phyloP scores from a whole-genome alignment of 2,888 invertebrate genomes.

The Lucinisca nassula region DNA sequence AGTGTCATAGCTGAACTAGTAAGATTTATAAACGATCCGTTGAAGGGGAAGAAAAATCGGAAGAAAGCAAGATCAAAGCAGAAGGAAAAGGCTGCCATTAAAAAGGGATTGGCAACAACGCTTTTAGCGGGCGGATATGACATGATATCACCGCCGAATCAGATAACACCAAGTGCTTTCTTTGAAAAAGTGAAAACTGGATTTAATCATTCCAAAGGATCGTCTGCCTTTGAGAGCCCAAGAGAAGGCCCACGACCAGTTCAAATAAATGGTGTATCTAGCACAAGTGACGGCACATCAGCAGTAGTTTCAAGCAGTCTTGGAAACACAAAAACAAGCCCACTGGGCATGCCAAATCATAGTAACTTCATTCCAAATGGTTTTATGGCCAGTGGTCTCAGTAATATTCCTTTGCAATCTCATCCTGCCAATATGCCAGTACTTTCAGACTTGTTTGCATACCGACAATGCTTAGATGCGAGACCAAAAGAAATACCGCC shows the following conservation, averaged over 20 bases:
- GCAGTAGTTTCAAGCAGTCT: neutral
- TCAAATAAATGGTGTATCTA: slow-evolving; percentile 46
- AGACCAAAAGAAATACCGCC: slow-evolving; percentile 28
- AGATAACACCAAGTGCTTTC: slow-evolving; percentile 78
- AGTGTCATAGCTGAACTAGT: slow-evolving; percentile 83
- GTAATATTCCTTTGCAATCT: neutral
- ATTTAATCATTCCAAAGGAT: slow-evolving; percentile 77
- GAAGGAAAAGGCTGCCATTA: slow-evolving; percentile 47
- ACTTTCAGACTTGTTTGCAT: slow-evolving; percentile 69
- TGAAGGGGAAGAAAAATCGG: slow-evolving; percentile 77
- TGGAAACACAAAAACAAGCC: neutral
- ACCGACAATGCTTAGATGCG: slow-evolving; percentile 34
- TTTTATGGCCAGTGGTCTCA: neutral
- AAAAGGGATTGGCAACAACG: slow-evolving; percentile 64
- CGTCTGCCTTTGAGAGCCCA: slow-evolving; percentile 81
- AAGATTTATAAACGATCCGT: slow-evolving; percentile 78
- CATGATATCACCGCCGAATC: slow-evolving; percentile 83
- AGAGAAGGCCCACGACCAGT: slow-evolving; percentile 44
- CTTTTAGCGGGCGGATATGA: slow-evolving; percentile 77
- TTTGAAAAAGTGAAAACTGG: slow-evolving; percentile 73
- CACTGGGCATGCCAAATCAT: neutral
- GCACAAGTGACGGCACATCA: slow-evolving; percentile 24
- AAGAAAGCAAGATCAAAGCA: slow-evolving; percentile 72
- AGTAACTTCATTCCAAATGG: neutral
- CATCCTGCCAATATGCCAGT: slow-evolving; percentile 63